A percentile compares a stretch with the other conserved stretches of the same genome.
These are phyloP conservation scores for Smittia sp. DNA, from an alignment of 2,888 invertebrate genomes.

Conservation along the genomic window DNA sequence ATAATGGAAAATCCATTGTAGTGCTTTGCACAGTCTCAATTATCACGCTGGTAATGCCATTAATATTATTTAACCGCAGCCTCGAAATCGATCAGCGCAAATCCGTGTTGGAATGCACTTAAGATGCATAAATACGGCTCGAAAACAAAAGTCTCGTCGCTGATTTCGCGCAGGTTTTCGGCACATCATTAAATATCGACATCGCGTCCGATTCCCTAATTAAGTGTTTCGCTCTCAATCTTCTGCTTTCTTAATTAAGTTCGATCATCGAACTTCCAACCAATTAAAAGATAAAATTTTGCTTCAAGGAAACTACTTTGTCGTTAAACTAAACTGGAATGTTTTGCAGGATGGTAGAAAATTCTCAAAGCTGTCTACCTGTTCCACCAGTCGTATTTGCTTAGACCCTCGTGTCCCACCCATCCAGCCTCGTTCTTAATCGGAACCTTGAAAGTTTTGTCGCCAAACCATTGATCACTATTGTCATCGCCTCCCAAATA, in stretches of 20 bases:
- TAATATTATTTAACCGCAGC: conserved; percentile 22
- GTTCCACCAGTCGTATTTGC: too few species aligned
- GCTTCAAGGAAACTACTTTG: too few species aligned
- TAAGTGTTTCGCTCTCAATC: background rate
- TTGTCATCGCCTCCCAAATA: conserved; percentile 18
- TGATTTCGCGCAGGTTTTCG: conserved; percentile 4
- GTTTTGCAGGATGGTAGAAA: too few species aligned
- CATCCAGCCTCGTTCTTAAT: too few species aligned
- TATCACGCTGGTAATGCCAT: conserved; percentile 36
- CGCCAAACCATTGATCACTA: too few species aligned
- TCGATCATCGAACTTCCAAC: background rate
- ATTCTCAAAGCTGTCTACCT: too few species aligned
- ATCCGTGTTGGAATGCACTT: conserved; percentile 38
- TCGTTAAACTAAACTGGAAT: too few species aligned
- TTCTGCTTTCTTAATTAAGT: background rate
- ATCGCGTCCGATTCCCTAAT: background rate
- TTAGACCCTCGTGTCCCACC: too few species aligned
- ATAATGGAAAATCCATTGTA: conserved; percentile 7
- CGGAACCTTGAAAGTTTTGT: too few species aligned
- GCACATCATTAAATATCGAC: conserved; percentile 22
- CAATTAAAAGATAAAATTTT: background rate
- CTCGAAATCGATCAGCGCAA: background rate
- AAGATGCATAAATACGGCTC: conserved; percentile 9
- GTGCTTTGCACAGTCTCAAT: conserved; percentile 5
- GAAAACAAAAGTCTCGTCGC: conserved; percentile 6